These are phyloP conservation scores for Acrocephalus kingi DNA, from an alignment of 2,113 vertebrate species.

Conservation along the genomic window DNA sequence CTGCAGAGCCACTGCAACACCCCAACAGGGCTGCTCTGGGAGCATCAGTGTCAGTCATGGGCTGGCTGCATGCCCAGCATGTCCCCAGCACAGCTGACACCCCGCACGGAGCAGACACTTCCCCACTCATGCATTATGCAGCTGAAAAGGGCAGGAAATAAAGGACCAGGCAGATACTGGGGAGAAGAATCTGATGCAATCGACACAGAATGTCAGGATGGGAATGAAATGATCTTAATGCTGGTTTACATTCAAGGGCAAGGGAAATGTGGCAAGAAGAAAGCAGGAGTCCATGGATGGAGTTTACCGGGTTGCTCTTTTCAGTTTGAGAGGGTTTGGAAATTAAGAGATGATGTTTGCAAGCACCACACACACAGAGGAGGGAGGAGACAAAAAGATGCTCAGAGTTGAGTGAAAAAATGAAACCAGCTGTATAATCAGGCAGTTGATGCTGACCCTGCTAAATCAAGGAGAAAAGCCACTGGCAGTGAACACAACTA, in stretches of 20 bases:
- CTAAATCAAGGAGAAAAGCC: background rate
- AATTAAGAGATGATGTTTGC: background rate
- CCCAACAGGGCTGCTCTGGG: background rate
- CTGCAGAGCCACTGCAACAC: background rate
- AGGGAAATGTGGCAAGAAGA: constrained; percentile 17
- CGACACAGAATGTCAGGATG: constrained; percentile 58
- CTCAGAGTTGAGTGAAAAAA: background rate
- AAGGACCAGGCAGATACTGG: background rate
- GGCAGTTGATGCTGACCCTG: constrained; percentile 7
- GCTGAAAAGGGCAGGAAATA: constrained; percentile 20
- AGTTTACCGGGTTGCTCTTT: background rate
- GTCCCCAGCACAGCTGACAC: background rate
- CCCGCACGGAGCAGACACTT: background rate
- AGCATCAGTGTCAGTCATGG: background rate
- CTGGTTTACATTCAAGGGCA: background rate
- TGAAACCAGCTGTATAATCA: constrained; percentile 16
- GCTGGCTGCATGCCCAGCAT: background rate
- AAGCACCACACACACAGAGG: background rate
- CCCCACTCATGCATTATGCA: constrained; percentile 49
- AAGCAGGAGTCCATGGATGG: background rate
- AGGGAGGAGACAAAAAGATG: background rate
- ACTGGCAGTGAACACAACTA: background rate
- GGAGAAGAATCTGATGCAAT: background rate
- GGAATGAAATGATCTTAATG: constrained; percentile 41
- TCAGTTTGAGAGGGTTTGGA: background rate